Conservation (phyloP, 1,140 invertebrate genomes). For the Drosophila kurseongensis region DNA sequence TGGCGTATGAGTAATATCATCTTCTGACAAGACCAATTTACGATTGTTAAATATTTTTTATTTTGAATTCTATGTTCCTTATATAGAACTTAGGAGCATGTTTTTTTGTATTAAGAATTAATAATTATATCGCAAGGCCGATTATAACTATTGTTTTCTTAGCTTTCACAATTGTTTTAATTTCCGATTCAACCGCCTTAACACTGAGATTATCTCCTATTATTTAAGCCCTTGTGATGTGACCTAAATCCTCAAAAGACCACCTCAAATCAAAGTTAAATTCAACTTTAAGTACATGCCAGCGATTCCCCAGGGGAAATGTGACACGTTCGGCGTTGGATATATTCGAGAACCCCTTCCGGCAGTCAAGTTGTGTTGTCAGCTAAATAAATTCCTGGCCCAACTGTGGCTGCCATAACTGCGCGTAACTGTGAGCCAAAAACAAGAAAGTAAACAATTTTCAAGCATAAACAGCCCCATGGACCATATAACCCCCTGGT, state of each 20-base stretch:
- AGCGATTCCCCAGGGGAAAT: slow-evolving; percentile 34
- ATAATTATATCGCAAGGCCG: no score
- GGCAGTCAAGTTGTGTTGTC: slow-evolving; percentile 33
- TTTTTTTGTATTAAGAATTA: no score
- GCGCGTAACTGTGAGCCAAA: slow-evolving; percentile 33
- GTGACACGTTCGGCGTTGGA: slow-evolving; percentile 39
- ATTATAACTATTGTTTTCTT: neutral
- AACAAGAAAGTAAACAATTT: slow-evolving; percentile 55
- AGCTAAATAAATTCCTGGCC: slow-evolving; percentile 51
- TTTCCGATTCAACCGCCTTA: neutral
- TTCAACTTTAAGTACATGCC: slow-evolving; percentile 42
- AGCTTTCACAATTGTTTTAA: neutral
- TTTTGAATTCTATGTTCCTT: no score
- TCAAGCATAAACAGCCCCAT: slow-evolving; percentile 51
- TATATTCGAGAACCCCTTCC: slow-evolving; percentile 29
- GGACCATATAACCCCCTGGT: slow-evolving; percentile 32
- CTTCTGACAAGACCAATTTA: no score
- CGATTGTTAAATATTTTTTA: no score
- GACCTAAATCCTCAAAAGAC: slow-evolving; percentile 11
- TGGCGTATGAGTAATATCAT: slow-evolving; percentile 10
- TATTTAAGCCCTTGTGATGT: neutral
- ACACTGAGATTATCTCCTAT: slow-evolving; percentile 6
- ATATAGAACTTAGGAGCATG: no score
- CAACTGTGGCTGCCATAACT: slow-evolving; percentile 37
- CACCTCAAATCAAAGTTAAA: slow-evolving; percentile 46